These are phyloP conservation scores for Luperina nickerlii DNA, from an alignment of 2,888 invertebrate genomes.

Conservation along the genomic window DNA sequence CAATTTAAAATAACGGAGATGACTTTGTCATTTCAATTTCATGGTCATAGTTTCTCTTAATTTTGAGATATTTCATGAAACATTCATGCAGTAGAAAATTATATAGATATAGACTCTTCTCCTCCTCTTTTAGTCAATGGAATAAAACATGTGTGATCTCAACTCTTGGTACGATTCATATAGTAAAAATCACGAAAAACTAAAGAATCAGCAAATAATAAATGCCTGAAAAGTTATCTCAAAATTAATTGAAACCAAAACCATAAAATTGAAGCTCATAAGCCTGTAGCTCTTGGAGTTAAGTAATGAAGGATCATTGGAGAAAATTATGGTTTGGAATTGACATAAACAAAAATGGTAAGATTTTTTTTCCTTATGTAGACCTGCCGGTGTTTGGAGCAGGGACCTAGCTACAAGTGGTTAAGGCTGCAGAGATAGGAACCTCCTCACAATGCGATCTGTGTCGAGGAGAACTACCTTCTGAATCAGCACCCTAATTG, in stretches of 20 bases:
- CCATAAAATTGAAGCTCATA: conserved; percentile 52
- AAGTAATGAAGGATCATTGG: conserved; percentile 15
- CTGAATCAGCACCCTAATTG: background rate
- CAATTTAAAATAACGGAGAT: conserved; percentile 14
- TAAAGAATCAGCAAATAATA: background rate
- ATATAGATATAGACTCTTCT: too few species aligned
- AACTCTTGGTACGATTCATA: background rate
- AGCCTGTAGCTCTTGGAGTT: background rate
- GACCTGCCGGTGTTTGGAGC: background rate
- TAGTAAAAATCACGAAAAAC: background rate
- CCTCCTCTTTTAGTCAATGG: background rate
- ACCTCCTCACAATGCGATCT: background rate
- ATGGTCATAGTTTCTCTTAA: background rate
- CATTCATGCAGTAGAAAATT: background rate
- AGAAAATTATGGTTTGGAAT: conserved; percentile 21
- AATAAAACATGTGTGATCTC: background rate
- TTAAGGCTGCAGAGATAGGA: background rate
- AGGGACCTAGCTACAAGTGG: background rate
- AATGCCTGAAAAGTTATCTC: conserved; percentile 32
- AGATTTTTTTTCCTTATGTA: conserved; percentile 1
- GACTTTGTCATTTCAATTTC: background rate
- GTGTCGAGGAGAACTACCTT: background rate
- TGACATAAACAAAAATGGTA: conserved; percentile 52
- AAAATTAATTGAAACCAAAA: conserved; percentile 59
- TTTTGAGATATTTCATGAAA: background rate